Percentiles rank a stretch among this genome's conserved stretches.
These are phyloP conservation scores for Drosophila bocqueti DNA, from an alignment of 1,140 invertebrate species.

Conservation along the genomic window DNA sequence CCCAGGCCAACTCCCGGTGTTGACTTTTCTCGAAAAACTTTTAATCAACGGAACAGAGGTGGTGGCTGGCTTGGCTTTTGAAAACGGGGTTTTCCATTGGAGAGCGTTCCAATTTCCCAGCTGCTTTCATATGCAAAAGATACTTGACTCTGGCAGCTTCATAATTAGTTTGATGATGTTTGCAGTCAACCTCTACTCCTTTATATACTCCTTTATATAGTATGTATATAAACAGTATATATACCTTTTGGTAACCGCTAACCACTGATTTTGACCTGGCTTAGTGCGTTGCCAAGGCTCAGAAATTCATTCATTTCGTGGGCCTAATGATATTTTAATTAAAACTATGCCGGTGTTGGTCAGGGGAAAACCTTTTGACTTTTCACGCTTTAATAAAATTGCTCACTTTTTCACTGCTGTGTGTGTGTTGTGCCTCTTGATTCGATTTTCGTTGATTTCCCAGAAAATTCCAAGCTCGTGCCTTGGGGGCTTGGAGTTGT, in stretches of 20 bases:
- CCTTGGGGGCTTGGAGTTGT: conserved; percentile 20
- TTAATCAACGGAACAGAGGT: conserved; percentile 36
- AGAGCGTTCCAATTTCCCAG: conserved; percentile 63
- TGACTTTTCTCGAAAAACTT: conserved; percentile 50
- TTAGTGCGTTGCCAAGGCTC: conserved; percentile 50
- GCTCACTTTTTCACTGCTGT: conserved; percentile 15
- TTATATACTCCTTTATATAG: not conserved
- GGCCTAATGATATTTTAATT: conserved; percentile 74
- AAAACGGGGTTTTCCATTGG: conserved; percentile 5
- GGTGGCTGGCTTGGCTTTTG: too few species aligned
- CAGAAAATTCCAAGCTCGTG: conserved; percentile 26
- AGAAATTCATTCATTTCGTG: conserved; percentile 18
- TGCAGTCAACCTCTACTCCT: conserved; percentile 16
- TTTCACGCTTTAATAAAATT: conserved; percentile 49
- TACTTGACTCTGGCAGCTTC: conserved; percentile 42
- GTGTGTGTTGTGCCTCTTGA: conserved; percentile 23
- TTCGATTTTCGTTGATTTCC: conserved; percentile 52
- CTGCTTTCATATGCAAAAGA: conserved; percentile 81
- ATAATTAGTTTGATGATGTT: conserved; percentile 77
- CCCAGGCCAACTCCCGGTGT: conserved; percentile 48
- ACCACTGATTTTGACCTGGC: conserved; percentile 11
- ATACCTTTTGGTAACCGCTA: not conserved
- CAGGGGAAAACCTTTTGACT: conserved; percentile 33
- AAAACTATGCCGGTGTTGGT: conserved; percentile 58
- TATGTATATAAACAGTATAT: not conserved